Conservation (phyloP, 1,140 invertebrate species). For the Drosophila repleta region DNA sequence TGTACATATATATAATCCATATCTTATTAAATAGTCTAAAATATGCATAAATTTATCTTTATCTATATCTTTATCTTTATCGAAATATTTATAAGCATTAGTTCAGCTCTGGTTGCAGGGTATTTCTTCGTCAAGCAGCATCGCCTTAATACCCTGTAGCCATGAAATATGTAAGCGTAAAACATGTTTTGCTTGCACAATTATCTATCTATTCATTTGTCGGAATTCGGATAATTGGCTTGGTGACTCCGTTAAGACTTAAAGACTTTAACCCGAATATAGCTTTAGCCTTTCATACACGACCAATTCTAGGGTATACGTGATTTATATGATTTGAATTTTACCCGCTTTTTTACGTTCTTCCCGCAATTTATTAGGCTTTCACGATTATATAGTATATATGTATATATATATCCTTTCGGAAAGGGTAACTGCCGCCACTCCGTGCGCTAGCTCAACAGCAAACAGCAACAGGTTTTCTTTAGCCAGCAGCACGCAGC, state of each 20-base stretch:
- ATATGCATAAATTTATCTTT: too few relatives aligned
- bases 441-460: slow-evolving; percentile 13
- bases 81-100: too few relatives aligned
- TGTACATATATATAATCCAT: too few relatives aligned
- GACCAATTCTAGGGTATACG: too few relatives aligned
- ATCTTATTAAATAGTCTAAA: not conserved
- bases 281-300: not conserved
- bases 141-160: not conserved
- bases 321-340: too few relatives aligned
- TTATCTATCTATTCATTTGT: not conserved
- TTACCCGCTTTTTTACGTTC: too few relatives aligned
- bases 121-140: too few relatives aligned
- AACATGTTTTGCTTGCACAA: not conserved
- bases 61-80: too few relatives aligned
- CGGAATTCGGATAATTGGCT: not conserved
- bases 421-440: not conserved
- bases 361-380: too few relatives aligned
- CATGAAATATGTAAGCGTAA: not conserved
- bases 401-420: not conserved
- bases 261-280: not conserved
- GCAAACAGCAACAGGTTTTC: slow-evolving; percentile 61
- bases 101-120: too few relatives aligned
- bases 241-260: not conserved
- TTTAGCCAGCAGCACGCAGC: slow-evolving; percentile 27
- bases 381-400: too few relatives aligned